Conservation (phyloP, 2,113 vertebrate species). For the Accipiter virgatus region DNA sequence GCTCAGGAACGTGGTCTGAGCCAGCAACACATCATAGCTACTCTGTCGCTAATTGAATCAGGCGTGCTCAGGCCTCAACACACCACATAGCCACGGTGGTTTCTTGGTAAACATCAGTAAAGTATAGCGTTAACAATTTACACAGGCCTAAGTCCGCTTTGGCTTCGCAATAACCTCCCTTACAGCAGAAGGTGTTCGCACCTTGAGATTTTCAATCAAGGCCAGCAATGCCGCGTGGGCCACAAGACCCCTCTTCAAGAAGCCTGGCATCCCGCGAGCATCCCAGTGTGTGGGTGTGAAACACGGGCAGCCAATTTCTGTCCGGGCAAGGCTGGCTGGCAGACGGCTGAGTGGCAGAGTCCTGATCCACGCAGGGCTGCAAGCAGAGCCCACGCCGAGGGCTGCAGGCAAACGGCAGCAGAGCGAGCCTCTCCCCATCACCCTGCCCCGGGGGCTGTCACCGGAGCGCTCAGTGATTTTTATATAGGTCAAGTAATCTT, state of each 20-base stretch:
- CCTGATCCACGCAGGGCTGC: neutral
- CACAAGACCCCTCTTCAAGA: neutral
- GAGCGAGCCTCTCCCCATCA: neutral
- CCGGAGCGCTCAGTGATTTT: rapidly evolving
- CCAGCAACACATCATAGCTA: neutral
- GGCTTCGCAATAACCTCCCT: neutral
- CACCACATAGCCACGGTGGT: rapidly evolving
- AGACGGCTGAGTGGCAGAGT: neutral
- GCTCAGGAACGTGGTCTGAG: neutral
- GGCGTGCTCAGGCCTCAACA: neutral
- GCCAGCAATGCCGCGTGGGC: rapidly evolving
- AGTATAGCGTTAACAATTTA: rapidly evolving
- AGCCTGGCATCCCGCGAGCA: rapidly evolving
- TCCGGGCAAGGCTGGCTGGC: neutral
- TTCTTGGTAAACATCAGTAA: neutral
- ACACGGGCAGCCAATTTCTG: rapidly evolving
- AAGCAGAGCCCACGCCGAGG: neutral
- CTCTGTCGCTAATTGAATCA: no score
- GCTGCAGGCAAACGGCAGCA: neutral
- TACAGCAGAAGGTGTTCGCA: neutral
- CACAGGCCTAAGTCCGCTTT: rapidly evolving
- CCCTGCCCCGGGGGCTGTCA: neutral
- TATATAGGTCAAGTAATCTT: neutral
- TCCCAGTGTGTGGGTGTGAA: neutral
- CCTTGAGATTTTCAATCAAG: rapidly evolving